These are phyloP conservation scores for Melipona bicolor DNA, from an alignment of 2,888 invertebrate genomes.

Conservation along the genomic window DNA sequence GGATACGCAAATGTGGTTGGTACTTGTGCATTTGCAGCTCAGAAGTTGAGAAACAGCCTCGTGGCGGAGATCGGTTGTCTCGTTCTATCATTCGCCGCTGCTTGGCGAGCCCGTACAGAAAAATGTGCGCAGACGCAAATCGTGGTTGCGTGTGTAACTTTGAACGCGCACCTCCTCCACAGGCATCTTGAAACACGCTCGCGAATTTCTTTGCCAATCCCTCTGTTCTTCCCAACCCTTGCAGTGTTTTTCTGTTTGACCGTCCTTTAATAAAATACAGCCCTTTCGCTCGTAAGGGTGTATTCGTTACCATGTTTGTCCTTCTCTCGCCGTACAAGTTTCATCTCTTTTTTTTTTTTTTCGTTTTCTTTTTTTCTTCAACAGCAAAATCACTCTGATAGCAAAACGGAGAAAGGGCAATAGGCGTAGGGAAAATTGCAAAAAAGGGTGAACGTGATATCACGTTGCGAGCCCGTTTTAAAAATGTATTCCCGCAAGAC, in stretches of 20 bases:
- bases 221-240: constrained; percentile 42
- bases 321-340: constrained; percentile 1
- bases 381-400: neutral
- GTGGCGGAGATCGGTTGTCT: constrained; percentile 58
- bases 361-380: neutral
- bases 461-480: neutral
- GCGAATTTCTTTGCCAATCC: constrained; percentile 57
- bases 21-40: constrained; percentile 65
- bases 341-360: no score
- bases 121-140: constrained; percentile 71
- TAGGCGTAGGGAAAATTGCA: no score
- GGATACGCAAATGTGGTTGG: constrained; percentile 68
- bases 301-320: neutral
- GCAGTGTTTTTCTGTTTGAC: constrained; percentile 20
- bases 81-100: constrained; percentile 53
- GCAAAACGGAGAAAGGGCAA: neutral
- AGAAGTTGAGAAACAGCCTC: constrained; percentile 65
- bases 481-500: neutral
- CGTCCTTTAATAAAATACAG: constrained; percentile 29
- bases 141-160: constrained; percentile 63
- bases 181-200: constrained; percentile 36
- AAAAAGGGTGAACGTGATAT: neutral
- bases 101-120: constrained; percentile 55
- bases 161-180: constrained; percentile 61
- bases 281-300: constrained; percentile 3